Base-by-base conservation (phyloP, 1,140 invertebrate species). In the Limonius californicus region DNA sequence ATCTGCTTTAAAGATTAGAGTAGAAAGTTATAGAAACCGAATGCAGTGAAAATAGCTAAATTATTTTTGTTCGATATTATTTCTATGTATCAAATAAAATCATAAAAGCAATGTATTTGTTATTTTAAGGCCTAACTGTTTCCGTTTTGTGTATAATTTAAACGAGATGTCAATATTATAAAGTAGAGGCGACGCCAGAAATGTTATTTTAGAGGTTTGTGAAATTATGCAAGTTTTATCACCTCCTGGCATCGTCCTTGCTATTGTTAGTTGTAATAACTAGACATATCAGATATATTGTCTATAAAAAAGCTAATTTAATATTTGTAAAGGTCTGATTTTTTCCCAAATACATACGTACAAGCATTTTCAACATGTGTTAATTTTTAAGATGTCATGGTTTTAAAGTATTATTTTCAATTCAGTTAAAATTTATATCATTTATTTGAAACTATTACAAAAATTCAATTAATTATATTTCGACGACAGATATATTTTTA, bases 1-100 rank as follows among this genome's bases (percentile, higher is more conserved):
- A 56, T 45, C 19, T 56, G 60, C 60, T 61, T 61, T 61, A 55
- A 8, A 2, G 39, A 15, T 56, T 61, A 61, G 60, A 61, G 19
- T 61, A 56, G 35, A 43, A 20, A 61, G 39, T 50, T 50, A 27
- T 50, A 50, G 45, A 50, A 50, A 50, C 18, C n/a, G 15, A 50
- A 50, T 18, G 45, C 45, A 18, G 20, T 50, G 45, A 19, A 11
- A 45, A 50, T 50, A 50, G 45, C 18, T 19, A n/a, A 21, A 19
- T 50, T 50, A 18, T 4, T 6, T 50, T 50, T 50, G 11, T 39
- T 39, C 11, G n/a, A n/a, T 45, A 18, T 45, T 15, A 45, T 45
- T 45, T 45, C 16, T 45, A n/a, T 45, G 2, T 18, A 18, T 45
- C 14, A 18, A 45, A 45, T 3, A 27, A 27, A 27, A 9, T 4